phyloP scores from a whole-genome alignment of 2,888 invertebrate species.

The Lapara coniferarum region DNA sequence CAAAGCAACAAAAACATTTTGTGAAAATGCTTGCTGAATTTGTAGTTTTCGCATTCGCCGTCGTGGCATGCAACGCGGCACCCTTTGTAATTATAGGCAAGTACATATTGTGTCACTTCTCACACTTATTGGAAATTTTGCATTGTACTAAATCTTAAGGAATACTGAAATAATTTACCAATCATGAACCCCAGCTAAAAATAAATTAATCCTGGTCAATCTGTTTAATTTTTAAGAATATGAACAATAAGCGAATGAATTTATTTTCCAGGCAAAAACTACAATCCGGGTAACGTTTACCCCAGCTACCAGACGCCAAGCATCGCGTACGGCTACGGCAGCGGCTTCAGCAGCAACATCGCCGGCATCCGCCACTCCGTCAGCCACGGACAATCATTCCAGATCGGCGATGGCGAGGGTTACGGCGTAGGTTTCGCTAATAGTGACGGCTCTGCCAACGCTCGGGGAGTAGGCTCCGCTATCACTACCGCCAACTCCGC shows the following conservation, averaged over 20 bases:
- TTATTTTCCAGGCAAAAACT: conserved; percentile 32
- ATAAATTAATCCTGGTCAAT: too few relatives aligned
- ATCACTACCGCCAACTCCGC: conserved; percentile 42
- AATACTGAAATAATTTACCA: too few relatives aligned
- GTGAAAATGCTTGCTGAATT: conserved; percentile 63
- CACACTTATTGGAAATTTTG: neutral
- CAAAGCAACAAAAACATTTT: conserved; percentile 38
- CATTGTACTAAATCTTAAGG: too few relatives aligned
- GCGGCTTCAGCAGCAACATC: conserved; percentile 72
- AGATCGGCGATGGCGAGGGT: conserved; percentile 63
- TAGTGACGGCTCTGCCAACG: conserved; percentile 49
- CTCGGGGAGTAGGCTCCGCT: conserved; percentile 65
- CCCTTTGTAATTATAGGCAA: conserved; percentile 37
- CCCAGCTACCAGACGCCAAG: conserved; percentile 64
- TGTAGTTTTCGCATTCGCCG: conserved; percentile 54
- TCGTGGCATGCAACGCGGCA: conserved; percentile 50
- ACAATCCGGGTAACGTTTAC: conserved; percentile 30
- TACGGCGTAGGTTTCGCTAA: conserved; percentile 61
- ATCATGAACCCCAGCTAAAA: too few relatives aligned
- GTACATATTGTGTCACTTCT: conserved; percentile 26
- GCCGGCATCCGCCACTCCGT: conserved; percentile 70
- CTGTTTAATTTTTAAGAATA: too few relatives aligned
- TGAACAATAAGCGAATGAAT: too few relatives aligned
- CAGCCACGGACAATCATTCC: conserved; percentile 66
- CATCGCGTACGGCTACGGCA: conserved; percentile 70